Percentiles rank a stretch among this genome's conserved stretches.
Evolutionary conservation across 1,140 invertebrate genomes (phyloP).

Genomic region (Brachionus manjavacas): DNA sequence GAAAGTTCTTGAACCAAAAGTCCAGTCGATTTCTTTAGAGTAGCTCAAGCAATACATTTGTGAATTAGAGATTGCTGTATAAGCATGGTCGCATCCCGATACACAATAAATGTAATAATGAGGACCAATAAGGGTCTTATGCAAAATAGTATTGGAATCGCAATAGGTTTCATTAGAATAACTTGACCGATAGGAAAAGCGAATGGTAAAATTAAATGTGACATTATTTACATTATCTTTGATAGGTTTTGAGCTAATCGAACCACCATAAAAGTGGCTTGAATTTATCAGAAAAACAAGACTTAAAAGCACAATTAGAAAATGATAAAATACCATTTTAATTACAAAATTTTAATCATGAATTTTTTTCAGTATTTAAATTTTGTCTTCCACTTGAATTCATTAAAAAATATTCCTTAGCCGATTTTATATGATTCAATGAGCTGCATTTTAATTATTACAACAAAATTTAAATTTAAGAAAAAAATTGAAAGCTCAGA

Average conservation of each 20-base stretch:
- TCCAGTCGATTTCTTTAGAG: constrained; percentile 14
- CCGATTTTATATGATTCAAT: too few relatives aligned
- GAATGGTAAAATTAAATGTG: not conserved
- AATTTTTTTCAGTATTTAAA: not conserved
- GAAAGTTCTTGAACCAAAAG: constrained; percentile 14
- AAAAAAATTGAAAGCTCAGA: too few relatives aligned
- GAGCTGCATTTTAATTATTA: too few relatives aligned
- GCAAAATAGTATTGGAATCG: not conserved
- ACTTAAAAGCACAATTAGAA: not conserved
- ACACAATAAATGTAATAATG: constrained; percentile 4
- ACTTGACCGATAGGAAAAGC: constrained; percentile 3
- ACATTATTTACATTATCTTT: not conserved
- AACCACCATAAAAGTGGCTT: constrained; percentile 33
- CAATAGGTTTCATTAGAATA: not conserved
- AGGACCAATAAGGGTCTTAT: not conserved
- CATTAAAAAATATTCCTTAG: not conserved
- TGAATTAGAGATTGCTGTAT: not conserved
- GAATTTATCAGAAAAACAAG: not conserved
- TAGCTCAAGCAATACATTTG: not conserved
- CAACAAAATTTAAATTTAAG: too few relatives aligned
- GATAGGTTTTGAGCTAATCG: constrained; percentile 13
- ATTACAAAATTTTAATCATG: not conserved
- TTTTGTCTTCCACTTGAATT: not conserved
- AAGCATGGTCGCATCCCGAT: not conserved
- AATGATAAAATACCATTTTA: not conserved